Base-by-base conservation (phyloP, 2,797 vertebrate genomes). In the Champsocephalus gunnari region DNA sequence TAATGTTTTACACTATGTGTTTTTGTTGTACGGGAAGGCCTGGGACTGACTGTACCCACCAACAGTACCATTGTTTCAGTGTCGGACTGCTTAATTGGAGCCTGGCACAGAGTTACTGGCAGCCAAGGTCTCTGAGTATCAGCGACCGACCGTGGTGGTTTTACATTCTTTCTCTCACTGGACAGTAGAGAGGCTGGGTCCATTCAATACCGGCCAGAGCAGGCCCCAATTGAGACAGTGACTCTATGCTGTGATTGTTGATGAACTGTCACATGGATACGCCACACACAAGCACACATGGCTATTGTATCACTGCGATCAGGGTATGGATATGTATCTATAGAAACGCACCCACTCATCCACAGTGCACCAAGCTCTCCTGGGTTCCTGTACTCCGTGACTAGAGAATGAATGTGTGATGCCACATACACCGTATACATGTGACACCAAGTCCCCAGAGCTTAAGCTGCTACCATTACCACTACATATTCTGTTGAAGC, bases 71-170 rank as follows among this genome's bases (percentile, higher is more conserved):
- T 92, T 92, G 90, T 92, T 85, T 86, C 58, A 86, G 55, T 66
- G 80, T 48, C 43, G 77, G 81, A 85, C 77, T 79, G 78, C 66
- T 66, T 92, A 89, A 92, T 88, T 89, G 81, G 85, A 89, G 84
- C 75, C 84, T 90, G 89, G 90, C 90, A 91, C 87, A 66, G 65
- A 63, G 43, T 54, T 70, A 32, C 28, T 77, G 66, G 83, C 70
- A 75, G 10, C 72, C 9, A 7, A 49, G 17, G 63, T 43, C 5
- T 34, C 50, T 0, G 10, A 66, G 55, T 47, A 57, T 74, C 64
- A 47, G 54, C 61, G 1, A 65, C 73, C 11, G 0, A 65, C 73
- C 11, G 0, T 7, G 43, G 51, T 56, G 69, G 48, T 71, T 72
- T 63, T n/a, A 73, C 80, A 81, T 83, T 84, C 69, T 75, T 81